Base-by-base conservation (phyloP, 1,140 invertebrate species). In the Brachionus rubens region DNA sequence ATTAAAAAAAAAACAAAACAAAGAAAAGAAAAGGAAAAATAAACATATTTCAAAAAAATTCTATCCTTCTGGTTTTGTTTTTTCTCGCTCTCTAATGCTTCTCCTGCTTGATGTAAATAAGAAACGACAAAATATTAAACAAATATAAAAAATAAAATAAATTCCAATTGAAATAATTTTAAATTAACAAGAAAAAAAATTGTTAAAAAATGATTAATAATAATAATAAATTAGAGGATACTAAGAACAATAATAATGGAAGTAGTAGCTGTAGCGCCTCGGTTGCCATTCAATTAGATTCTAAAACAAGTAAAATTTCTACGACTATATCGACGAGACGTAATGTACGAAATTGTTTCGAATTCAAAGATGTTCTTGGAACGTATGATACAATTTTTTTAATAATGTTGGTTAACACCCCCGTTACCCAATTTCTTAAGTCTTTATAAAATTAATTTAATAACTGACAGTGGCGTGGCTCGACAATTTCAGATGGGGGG, bases 301-400 rank as follows among this genome's bases (percentile, higher is more conserved):
- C 59, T 4, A 65, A 65, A 65, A 65, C 21, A 21, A 65, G 59
- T n/a, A 65, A 65, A 24, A 65, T 26, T 21, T 65, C 59, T 7
- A 43, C 59, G 5, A 65, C 59, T 26, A 65, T 65, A 1, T 24
- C 36, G 4, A 65, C 59, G 24, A 41, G 40, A 46, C 33, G 59
- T 0, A 54, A 72, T 72, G 28, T 72, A 1, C 24, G 50, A 21
- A 48, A 40, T 33, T 54, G 33, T 16, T 72, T n/a, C 24, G 68
- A 72, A 72, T 50, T 72, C 28, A 72, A 72, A 16, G 68, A 72
- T 6, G 68, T 72, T 5, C 46, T 72, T 36, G 68, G 68, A 7
- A 72, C 68, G 68, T 72, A 72, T 36, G 46, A n/a, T 10, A 21
- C 10, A 28, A 21, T 33, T 28, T 47, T 30, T 1, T 36, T 21